Percentiles rank a stretch among this genome's conserved stretches.
Conservation (phyloP, 2,113 vertebrate species). For the Boleophthalmus pectinirostris region DNA sequence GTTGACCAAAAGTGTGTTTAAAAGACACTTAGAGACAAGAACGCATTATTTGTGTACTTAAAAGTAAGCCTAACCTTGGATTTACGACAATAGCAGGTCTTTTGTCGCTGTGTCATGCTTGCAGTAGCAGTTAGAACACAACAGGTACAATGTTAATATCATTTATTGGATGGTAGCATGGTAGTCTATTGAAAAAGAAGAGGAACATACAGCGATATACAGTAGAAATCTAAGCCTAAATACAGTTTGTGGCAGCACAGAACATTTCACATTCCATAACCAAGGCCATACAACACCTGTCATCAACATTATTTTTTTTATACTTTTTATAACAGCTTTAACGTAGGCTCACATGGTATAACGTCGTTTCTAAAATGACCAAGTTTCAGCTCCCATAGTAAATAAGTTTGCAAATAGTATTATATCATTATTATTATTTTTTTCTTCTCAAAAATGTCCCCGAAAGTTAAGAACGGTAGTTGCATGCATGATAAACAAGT, state of each 20-base stretch:
- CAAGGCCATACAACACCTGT: constrained; percentile 71
- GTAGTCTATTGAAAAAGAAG: constrained; percentile 69
- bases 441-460: constrained; percentile 16
- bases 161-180: constrained; percentile 74
- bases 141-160: constrained; percentile 61
- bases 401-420: constrained; percentile 39
- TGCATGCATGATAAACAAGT: constrained; percentile 67
- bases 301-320: constrained; percentile 17
- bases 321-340: constrained; percentile 27
- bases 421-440: constrained; percentile 18
- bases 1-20: too few relatives aligned
- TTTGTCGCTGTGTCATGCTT: too few relatives aligned
- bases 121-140: constrained; percentile 38
- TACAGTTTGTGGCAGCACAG: constrained; percentile 78
- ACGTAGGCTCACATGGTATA: constrained; percentile 60
- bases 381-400: constrained; percentile 45
- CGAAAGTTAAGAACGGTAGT: constrained; percentile 43
- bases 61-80: too few relatives aligned
- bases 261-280: constrained; percentile 77
- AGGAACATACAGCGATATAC: constrained; percentile 72
- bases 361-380: constrained; percentile 52
- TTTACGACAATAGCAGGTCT: too few relatives aligned
- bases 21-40: too few relatives aligned
- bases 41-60: too few relatives aligned
- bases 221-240: constrained; percentile 75